These are phyloP conservation scores for Sebastes variabilis DNA, from an alignment of 2,797 vertebrate species.

Conservation along the genomic window DNA sequence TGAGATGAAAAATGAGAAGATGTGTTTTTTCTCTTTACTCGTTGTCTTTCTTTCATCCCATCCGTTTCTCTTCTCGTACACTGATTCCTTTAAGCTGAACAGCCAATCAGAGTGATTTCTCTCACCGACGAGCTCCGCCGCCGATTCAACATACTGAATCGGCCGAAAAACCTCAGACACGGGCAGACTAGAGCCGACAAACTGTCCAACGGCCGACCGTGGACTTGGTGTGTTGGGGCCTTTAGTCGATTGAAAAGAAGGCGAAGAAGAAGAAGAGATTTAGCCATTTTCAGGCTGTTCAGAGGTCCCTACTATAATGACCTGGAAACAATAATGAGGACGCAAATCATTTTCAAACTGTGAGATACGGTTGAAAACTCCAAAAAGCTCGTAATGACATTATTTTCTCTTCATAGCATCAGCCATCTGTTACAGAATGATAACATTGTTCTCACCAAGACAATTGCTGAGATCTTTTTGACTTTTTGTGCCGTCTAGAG, in stretches of 20 bases:
- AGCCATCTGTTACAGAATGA: not conserved
- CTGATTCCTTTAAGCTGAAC: too few relatives aligned
- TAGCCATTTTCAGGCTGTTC: not conserved
- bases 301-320: not conserved
- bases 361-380: not conserved
- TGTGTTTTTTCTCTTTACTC: too few relatives aligned
- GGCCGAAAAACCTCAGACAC: too few relatives aligned
- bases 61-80: too few relatives aligned
- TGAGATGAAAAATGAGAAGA: too few relatives aligned
- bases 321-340: not conserved
- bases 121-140: too few relatives aligned
- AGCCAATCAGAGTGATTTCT: too few relatives aligned
- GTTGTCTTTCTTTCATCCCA: too few relatives aligned
- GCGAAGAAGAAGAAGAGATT: not conserved
- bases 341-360: not conserved
- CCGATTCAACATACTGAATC: too few relatives aligned
- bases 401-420: not conserved
- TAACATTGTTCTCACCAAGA: not conserved
- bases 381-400: not conserved
- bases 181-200: too few relatives aligned
- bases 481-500: not conserved
- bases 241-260: not conserved
- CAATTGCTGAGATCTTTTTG: not conserved
- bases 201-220: too few relatives aligned
- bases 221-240: too few relatives aligned